These are phyloP conservation scores for Drosophila affinis DNA, from an alignment of 2,888 invertebrate genomes.

Conservation along the genomic window DNA sequence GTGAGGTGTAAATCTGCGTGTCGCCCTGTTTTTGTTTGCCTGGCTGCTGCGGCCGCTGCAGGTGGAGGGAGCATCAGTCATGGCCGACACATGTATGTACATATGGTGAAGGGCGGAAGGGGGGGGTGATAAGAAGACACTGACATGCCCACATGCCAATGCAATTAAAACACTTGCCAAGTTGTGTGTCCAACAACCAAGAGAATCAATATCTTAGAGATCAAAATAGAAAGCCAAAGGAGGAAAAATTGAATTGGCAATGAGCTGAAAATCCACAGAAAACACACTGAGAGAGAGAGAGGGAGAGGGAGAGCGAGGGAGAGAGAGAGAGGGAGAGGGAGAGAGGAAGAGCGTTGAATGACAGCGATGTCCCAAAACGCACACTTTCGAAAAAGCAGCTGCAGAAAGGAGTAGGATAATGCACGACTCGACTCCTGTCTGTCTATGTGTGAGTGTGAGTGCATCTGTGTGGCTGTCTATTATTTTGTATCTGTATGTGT, in stretches of 20 bases:
- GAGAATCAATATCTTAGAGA: slow-evolving; percentile 20
- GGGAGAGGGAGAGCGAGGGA: slow-evolving; percentile 30
- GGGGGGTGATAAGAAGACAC: not conserved
- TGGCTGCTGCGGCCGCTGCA: slow-evolving; percentile 25
- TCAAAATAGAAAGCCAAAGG: slow-evolving; percentile 29
- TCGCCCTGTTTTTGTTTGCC: slow-evolving; percentile 16
- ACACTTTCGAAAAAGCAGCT: slow-evolving; percentile 47
- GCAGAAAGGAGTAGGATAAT: slow-evolving; percentile 32
- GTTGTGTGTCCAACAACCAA: not conserved
- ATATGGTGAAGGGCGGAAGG: no score
- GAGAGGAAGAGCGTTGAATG: slow-evolving; percentile 48
- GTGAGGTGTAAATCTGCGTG: slow-evolving; percentile 45
- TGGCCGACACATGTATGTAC: not conserved
- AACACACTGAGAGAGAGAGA: not conserved
- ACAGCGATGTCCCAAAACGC: slow-evolving; percentile 54
- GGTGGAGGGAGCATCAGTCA: slow-evolving; percentile 13
- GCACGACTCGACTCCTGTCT: slow-evolving; percentile 20
- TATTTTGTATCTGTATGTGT: slow-evolving; percentile 8
- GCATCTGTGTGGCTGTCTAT: slow-evolving; percentile 14
- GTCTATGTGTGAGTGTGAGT: slow-evolving; percentile 7
- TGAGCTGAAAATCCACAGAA: slow-evolving; percentile 11
- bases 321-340: no score
- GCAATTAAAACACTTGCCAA: slow-evolving; percentile 1
- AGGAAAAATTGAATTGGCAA: slow-evolving; percentile 27
- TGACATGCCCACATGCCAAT: not conserved